Evolutionary conservation across 2,797 vertebrate genomes (phyloP), one percentile per base, ranked within the genome.

Genomic region (Gambusia yucatana): DNA sequence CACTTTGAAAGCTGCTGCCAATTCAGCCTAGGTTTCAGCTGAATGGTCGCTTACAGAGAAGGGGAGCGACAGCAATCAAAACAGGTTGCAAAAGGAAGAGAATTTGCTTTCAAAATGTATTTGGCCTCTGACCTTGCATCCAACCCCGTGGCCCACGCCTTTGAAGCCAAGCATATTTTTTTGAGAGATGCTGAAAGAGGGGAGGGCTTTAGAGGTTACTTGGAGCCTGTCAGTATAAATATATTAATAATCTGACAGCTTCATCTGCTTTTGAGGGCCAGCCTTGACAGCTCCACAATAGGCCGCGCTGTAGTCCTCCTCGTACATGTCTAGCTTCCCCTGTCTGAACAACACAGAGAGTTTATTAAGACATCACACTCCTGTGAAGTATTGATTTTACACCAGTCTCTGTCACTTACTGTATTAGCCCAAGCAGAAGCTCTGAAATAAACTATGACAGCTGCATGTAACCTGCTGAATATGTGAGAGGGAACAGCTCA

Each of bases 21-120:
- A 97, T 97, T 98, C 97, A 97, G 96, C 95, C 96, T 96, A 94
- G 95, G 96, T 96, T 97, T 97, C 96, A 95, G 95, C 96, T 97
- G 97, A 99, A 97, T 95, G 84, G 93, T 89, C 92, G 95, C 96
- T 94, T 70, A 94, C 94, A 92, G 96, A 96, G 96, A 94, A 96
- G 95, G 90, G 93, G 93, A 94, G 95, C 91, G 93, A 95, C 95
- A 94, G 94, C 95, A 96, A 96, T 97, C 95, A 97, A 96, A 97
- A 97, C 96, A 96, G 96, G 97, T 97, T 96, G 97, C 96, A 96
- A 93, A 93, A 95, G 92, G 91, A 96, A 96, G 94, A 96, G 94
- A 95, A 96, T 96, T 96, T 92, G 95, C 95, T 96, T 96, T 96
- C 92, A 96, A 95, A 95, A 95, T 96, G 93, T 95, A 95, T 96